phyloP scores from a whole-genome alignment of 1,140 invertebrate species.

The Drosophila ohnishii region DNA sequence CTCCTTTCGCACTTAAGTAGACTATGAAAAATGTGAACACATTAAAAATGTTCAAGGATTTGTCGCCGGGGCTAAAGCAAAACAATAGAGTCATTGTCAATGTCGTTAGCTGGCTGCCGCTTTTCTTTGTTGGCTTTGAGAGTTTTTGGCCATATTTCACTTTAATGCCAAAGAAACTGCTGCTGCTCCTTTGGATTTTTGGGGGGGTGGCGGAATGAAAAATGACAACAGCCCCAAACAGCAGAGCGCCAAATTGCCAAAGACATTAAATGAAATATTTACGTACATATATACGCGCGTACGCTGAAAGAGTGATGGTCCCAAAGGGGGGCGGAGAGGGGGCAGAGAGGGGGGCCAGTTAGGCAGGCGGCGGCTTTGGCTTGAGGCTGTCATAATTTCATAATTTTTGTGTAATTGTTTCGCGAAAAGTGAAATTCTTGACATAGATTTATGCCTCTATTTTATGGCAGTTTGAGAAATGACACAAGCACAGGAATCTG shows the following conservation, averaged over 20 bases:
- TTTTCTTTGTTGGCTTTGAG: constrained; percentile 27
- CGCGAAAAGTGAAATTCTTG: constrained; percentile 39
- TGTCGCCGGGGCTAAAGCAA: constrained; percentile 16
- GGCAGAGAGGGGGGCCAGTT: background rate
- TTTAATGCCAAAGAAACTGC: constrained; percentile 59
- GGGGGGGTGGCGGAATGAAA: constrained; percentile 53
- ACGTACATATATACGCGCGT: constrained; percentile 1
- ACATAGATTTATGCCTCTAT: constrained; percentile 30
- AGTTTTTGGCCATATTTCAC: constrained; percentile 63
- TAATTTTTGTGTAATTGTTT: constrained; percentile 50
- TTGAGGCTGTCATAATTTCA: constrained; percentile 37
- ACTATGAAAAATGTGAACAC: constrained; percentile 46
- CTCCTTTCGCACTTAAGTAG: constrained; percentile 24
- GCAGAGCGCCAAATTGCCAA: constrained; percentile 62
- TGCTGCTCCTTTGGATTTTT: constrained; percentile 11
- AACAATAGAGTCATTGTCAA: constrained; percentile 53
- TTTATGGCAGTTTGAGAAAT: constrained; percentile 8
- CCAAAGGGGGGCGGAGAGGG: background rate
- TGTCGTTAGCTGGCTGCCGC: constrained; percentile 26
- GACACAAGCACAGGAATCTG: background rate
- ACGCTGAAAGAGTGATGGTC: constrained; percentile 8
- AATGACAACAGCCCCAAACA: constrained; percentile 61
- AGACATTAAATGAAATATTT: constrained; percentile 75
- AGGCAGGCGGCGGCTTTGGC: background rate
- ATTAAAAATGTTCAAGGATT: constrained; percentile 41